These are phyloP conservation scores for Calycopis cecrops DNA, from an alignment of 1,140 invertebrate species.

Conservation along the genomic window DNA sequence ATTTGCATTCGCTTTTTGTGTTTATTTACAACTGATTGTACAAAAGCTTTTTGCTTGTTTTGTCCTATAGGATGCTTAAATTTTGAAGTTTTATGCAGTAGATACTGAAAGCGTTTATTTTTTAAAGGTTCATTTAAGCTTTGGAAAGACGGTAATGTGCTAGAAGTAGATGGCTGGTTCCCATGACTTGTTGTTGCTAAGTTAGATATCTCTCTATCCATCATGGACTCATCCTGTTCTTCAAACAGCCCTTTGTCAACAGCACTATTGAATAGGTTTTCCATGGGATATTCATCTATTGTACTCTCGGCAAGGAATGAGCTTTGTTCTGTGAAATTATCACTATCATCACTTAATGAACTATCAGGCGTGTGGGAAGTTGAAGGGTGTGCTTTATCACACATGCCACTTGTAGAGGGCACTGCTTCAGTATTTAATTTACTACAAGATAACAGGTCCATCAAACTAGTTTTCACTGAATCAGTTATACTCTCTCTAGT, in stretches of 20 bases:
- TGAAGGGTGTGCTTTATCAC: constrained; percentile 45
- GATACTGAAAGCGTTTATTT: constrained; percentile 70
- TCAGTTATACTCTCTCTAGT: constrained; percentile 43
- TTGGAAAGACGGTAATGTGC: constrained; percentile 58
- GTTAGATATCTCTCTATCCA: constrained; percentile 69
- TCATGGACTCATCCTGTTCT: constrained; percentile 61
- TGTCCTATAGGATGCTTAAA: constrained; percentile 69
- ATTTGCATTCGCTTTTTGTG: constrained; percentile 66
- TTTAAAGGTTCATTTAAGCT: constrained; percentile 68
- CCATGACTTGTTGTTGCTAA: constrained; percentile 63
- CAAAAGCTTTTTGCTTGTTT: constrained; percentile 71
- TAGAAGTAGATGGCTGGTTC: constrained; percentile 46
- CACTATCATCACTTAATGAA: constrained; percentile 58
- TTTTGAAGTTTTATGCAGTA: constrained; percentile 73
- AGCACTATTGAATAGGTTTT: constrained; percentile 68
- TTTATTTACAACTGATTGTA: constrained; percentile 71
- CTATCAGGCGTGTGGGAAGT: constrained; percentile 56
- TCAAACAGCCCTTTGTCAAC: constrained; percentile 66
- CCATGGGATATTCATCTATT: constrained; percentile 69
- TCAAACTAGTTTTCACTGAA: constrained; percentile 60
- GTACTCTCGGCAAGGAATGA: constrained; percentile 66
- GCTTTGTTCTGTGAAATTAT: constrained; percentile 63
- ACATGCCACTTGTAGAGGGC: constrained; percentile 48
- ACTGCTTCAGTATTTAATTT: constrained; percentile 47
- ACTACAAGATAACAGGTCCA: constrained; percentile 60